Evolutionary conservation across 2,888 invertebrate genomes (phyloP).

Genomic region (Eupithecia centaureata): DNA sequence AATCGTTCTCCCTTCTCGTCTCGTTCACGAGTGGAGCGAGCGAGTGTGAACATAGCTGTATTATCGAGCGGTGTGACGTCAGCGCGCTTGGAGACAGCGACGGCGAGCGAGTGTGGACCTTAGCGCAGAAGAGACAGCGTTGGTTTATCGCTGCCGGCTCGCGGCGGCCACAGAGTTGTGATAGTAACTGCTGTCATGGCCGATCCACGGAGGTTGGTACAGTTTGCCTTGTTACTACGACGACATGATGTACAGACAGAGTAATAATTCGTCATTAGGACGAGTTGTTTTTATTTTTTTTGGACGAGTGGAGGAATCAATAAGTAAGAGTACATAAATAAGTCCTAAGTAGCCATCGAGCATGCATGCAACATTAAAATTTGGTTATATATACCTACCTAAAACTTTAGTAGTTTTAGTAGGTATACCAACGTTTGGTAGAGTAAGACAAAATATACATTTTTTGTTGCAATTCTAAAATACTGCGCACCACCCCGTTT

Average conservation of each 20-base stretch:
- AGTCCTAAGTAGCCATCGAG: too few species aligned
- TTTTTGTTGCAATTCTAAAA: too few species aligned
- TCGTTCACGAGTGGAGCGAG: slow-evolving; percentile 9
- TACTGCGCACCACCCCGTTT: too few species aligned
- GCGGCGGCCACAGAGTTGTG: background rate
- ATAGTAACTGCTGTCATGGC: slow-evolving; percentile 18
- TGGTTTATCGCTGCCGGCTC: background rate
- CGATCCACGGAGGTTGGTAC: slow-evolving; percentile 21
- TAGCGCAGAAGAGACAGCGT: background rate
- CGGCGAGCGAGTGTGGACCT: background rate
- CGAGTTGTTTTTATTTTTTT: too few species aligned
- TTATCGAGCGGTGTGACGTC: slow-evolving; percentile 15
- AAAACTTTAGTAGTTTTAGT: too few species aligned
- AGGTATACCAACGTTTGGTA: too few species aligned
- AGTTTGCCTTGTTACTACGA: background rate
- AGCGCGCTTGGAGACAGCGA: background rate
- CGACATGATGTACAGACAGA: background rate
- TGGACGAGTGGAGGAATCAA: too few species aligned
- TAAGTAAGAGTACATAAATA: too few species aligned
- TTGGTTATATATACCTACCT: too few species aligned
- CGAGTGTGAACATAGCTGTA: slow-evolving; percentile 9
- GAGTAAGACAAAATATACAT: too few species aligned
- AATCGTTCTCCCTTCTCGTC: background rate
- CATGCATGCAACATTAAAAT: too few species aligned
- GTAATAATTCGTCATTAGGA: too few species aligned